Evolutionary conservation across 2,797 vertebrate species (phyloP).

Genomic region (Psittacula derbiana): DNA sequence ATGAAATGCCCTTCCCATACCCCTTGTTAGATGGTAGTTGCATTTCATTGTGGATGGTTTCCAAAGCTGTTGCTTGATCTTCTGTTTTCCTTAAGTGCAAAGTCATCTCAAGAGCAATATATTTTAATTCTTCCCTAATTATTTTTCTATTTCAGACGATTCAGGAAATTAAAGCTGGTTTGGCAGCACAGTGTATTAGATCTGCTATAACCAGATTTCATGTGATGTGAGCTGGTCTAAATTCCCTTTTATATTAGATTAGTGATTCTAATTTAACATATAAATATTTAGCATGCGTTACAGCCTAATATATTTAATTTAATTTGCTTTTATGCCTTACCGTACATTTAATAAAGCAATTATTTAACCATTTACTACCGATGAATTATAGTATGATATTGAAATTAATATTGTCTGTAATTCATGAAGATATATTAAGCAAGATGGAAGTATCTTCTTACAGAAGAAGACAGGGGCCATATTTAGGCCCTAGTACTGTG

Average conservation of each 20-base stretch:
- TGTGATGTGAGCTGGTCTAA: constrained; percentile 36
- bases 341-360: constrained; percentile 49
- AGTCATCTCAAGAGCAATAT: constrained; percentile 62
- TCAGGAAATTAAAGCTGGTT: constrained; percentile 57
- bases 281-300: constrained; percentile 51
- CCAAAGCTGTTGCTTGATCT: not conserved
- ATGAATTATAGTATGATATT: not conserved
- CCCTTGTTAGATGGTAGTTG: not conserved
- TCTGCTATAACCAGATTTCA: constrained; percentile 58
- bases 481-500: not conserved
- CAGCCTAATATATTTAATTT: constrained; percentile 44
- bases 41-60: not conserved
- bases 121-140: constrained; percentile 60
- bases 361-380: constrained; percentile 52
- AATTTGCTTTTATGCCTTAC: constrained; percentile 44
- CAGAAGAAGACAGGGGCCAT: not conserved
- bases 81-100: constrained; percentile 36
- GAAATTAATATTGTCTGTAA: constrained; percentile 4
- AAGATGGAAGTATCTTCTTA: not conserved
- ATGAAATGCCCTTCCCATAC: not conserved
- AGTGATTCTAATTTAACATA: constrained; percentile 48
- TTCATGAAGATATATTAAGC: not conserved
- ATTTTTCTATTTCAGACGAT: constrained; percentile 51
- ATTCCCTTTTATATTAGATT: constrained; percentile 56
- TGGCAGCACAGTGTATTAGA: constrained; percentile 52